These are phyloP conservation scores for Mustelus asterias DNA, from an alignment of 2,113 vertebrate species.

Conservation along the genomic window DNA sequence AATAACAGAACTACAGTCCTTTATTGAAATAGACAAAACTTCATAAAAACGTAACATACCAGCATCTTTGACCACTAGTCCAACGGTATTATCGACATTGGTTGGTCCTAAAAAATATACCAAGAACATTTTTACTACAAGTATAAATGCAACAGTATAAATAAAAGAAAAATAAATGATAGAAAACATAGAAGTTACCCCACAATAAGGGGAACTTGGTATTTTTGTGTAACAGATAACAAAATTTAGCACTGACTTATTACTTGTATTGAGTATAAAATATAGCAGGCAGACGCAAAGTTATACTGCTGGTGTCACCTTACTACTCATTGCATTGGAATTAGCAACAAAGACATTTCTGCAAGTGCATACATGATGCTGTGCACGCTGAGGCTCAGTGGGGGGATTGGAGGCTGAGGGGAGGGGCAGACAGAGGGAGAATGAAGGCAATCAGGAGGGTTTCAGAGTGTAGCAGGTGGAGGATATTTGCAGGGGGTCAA, in stretches of 20 bases:
- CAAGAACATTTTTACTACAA: not conserved
- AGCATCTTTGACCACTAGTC: constrained; percentile 90
- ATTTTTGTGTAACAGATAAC: not conserved
- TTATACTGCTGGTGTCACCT: not conserved
- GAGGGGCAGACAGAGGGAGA: no score
- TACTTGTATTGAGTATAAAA: not conserved
- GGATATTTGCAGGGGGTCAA: no score
- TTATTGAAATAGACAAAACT: not conserved
- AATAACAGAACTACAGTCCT: not conserved
- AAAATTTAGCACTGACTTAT: not conserved
- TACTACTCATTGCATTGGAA: not conserved
- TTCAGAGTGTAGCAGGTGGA: no score
- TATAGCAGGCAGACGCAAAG: not conserved
- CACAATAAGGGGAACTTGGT: not conserved
- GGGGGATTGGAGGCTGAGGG: no score
- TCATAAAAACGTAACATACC: constrained; percentile 58
- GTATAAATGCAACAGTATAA: not conserved
- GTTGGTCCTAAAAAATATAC: constrained; percentile 63
- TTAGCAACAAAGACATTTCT: not conserved
- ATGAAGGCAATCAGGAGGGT: no score
- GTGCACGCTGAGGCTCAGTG: no score
- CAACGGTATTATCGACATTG: constrained; percentile 73
- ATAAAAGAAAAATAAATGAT: not conserved
- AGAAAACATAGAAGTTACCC: not conserved
- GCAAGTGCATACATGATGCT: not conserved